Evolutionary conservation across 1,140 invertebrate species (phyloP).

Genomic region (Drosophila ambigua): DNA sequence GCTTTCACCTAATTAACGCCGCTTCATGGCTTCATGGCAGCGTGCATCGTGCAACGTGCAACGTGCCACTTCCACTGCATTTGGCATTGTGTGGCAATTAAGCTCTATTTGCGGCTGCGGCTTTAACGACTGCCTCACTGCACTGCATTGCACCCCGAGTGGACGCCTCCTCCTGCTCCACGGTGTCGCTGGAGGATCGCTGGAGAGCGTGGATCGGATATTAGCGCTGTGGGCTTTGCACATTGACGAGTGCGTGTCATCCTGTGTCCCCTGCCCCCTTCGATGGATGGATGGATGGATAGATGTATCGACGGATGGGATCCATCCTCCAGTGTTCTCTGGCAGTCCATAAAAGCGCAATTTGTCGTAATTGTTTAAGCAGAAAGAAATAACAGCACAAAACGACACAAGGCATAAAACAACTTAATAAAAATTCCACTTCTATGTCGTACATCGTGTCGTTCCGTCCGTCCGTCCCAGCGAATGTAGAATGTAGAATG

Average conservation of each 20-base stretch:
- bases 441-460: constrained; percentile 69
- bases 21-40: constrained; percentile 42
- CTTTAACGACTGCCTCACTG: constrained; percentile 38
- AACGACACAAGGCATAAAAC: constrained; percentile 74
- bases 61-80: constrained; percentile 52
- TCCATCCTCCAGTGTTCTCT: constrained; percentile 19
- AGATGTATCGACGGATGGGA: neutral
- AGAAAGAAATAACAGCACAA: constrained; percentile 77
- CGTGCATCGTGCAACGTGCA: constrained; percentile 13
- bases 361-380: constrained; percentile 84
- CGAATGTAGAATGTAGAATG: neutral
- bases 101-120: constrained; percentile 54
- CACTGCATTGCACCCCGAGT: neutral
- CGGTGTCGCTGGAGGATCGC: constrained; percentile 13
- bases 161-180: neutral
- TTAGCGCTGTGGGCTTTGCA: constrained; percentile 76
- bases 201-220: constrained; percentile 40
- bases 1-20: constrained; percentile 78
- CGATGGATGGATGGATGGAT: neutral
- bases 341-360: constrained; percentile 80
- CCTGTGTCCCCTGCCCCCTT: neutral
- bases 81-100: constrained; percentile 72
- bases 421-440: constrained; percentile 83
- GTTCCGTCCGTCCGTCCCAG: constrained; percentile 9
- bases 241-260: constrained; percentile 60